Evolutionary conservation across 2,113 vertebrate genomes (phyloP).

Genomic region (Cheilinus undulatus): DNA sequence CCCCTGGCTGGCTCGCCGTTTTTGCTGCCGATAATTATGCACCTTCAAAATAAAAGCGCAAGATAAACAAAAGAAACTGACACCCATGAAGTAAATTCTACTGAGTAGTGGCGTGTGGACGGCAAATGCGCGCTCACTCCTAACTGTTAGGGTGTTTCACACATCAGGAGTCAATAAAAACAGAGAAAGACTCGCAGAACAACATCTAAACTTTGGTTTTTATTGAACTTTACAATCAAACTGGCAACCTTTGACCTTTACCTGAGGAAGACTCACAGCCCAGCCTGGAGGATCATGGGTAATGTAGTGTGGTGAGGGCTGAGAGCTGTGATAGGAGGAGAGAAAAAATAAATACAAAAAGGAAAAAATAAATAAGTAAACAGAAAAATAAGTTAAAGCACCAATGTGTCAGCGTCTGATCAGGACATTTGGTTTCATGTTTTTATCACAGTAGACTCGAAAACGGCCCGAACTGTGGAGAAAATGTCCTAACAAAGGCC

Average conservation of each 20-base stretch:
- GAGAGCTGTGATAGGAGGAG: background rate
- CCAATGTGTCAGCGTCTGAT: background rate
- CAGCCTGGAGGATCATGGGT: constrained; percentile 21
- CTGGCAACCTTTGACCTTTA: constrained; percentile 3
- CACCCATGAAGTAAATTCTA: no score
- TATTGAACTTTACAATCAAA: constrained; percentile 19
- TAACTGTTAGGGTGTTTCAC: no score
- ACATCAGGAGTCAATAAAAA: no score
- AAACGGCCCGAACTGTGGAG: no score
- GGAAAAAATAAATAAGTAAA: constrained; percentile 1
- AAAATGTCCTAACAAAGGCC: no score
- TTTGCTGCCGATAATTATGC: no score
- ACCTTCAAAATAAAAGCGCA: no score
- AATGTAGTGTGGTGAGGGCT: background rate
- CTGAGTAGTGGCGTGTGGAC: no score
- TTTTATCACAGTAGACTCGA: background rate
- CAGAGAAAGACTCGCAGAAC: background rate
- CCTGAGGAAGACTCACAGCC: background rate
- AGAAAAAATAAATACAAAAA: constrained; percentile 6
- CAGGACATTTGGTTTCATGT: no score
- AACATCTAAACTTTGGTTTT: constrained; percentile 2
- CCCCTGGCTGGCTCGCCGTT: no score
- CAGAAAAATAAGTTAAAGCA: background rate
- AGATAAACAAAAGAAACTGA: no score
- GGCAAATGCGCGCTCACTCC: no score